Evolutionary conservation across 2,797 vertebrate species (phyloP), one percentile per base, ranked within the genome.

Genomic region (Sebastes taczanowskii): DNA sequence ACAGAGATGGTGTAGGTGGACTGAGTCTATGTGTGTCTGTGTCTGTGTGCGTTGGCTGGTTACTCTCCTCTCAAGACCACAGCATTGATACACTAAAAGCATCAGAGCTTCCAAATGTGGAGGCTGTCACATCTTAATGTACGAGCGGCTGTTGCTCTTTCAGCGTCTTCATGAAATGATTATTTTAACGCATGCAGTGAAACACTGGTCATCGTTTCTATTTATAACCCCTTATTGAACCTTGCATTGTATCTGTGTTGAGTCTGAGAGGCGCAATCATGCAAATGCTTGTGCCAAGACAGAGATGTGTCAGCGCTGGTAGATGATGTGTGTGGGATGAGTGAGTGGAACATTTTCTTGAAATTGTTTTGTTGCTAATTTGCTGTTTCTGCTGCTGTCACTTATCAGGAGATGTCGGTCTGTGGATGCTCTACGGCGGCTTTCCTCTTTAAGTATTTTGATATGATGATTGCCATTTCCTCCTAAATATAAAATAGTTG

Each of bases 1-100:
- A 70, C 71, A 83, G 66, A 89, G 80, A 79, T 42, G 69, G 71
- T 90, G 91, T 89, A 86, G 88, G 86, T 91, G 88, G 88, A 85
- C 78, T 61, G 32, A 71, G 66, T 80, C 62, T 78, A 32, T 78
- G 59, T 59, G 75, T 62, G 81, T 82, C 49, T 80, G 56, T 78
- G 76, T 84, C 42, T 55, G 62, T 69, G 73, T 78, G 62, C 74
- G 78, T 76, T 58, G 77, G 78, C 42, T 67, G 64, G n/a, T 64
- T 74, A 58, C 60, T 49, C 72, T 80, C 9, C 56, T 66, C 63
- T 83, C 67, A 78, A 85, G 79, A 65, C 74, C 46, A 56, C 66
- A 60, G 69, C 60, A 74, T 53, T 84, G 78, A 71, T 82, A 64
- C 29, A 64, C 55, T 52, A 52, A 82, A 60, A 82, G 73, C 60